Base-by-base conservation (phyloP, 2,888 invertebrate genomes). In the Calliscelio sp. region DNA sequence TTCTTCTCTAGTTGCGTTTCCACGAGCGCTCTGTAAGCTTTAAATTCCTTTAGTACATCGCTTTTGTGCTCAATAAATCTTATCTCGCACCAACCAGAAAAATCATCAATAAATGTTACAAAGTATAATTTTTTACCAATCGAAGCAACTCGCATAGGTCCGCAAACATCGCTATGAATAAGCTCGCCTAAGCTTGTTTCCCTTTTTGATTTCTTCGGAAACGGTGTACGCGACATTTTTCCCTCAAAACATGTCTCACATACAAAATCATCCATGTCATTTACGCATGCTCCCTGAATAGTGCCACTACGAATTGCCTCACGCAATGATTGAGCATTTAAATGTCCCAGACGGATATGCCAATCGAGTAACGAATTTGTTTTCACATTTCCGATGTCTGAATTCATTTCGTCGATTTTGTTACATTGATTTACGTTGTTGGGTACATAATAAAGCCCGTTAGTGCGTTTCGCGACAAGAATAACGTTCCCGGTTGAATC, bases 151-250 rank as follows among this genome's bases (percentile, higher is more conserved):
- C 41, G 38, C 41, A 61, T 38, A 2, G 38, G 38, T 0, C 59
- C 59, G 8, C 59, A 61, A 8, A 38, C 59, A 24, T 61, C 59
- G 4, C 5, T 6, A 11, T 61, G 24, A 18, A 61, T 41, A 7
- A 61, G 4, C 0, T 61, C 59, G 16, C n/a, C 22, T 1, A 24
- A 3, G 11, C 16, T 24, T 14, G 41, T 10, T 10, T 61, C 24
- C 8, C 59, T 57, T 3, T 14, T 22, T 1, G 57, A 57, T n/a
- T 18, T 3, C 16, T 20, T 35, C 6, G 57, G n/a, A 38, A 57
- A 57, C 10, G 57, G 35, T 16, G 35, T 20, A 5, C 57, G 57
- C 25, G 35, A 20, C 57, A 57, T 57, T 14, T 57, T 57, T 20
- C 57, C 38, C 28, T 57, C 8, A 11, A 38, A 22, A 38, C 57